These are phyloP conservation scores for Sinotaia quadrata DNA, from an alignment of 2,888 invertebrate species.

Conservation along the genomic window DNA sequence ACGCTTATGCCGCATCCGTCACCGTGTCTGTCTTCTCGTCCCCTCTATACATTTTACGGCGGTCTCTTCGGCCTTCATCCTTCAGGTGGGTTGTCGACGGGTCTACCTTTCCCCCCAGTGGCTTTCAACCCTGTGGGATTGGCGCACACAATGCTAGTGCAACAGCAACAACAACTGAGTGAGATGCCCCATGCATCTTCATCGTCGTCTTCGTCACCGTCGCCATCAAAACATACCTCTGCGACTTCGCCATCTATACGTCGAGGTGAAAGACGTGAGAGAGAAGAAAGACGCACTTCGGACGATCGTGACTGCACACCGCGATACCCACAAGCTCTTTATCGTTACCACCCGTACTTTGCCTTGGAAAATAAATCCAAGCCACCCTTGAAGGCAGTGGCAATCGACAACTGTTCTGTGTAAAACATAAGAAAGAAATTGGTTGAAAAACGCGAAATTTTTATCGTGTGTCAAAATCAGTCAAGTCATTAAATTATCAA, in stretches of 20 bases:
- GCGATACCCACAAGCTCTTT: slow-evolving; percentile 42
- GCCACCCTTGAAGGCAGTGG: slow-evolving; percentile 17
- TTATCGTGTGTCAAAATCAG: too few species aligned
- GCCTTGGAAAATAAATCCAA: slow-evolving; percentile 47
- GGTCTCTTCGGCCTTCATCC: slow-evolving; percentile 51
- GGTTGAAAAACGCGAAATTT: too few species aligned
- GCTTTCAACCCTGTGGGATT: slow-evolving; percentile 20
- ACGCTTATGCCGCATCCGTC: slow-evolving; percentile 40
- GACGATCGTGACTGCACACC: neutral
- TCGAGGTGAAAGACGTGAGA: neutral
- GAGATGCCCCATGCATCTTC: slow-evolving; percentile 24
- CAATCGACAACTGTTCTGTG: slow-evolving; percentile 28
- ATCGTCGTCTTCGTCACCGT: slow-evolving; percentile 31
- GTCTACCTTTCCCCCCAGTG: slow-evolving; percentile 21
- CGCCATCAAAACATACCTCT: slow-evolving; percentile 41
- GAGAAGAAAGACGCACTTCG: too few species aligned
- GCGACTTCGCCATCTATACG: slow-evolving; percentile 10
- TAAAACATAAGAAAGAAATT: too few species aligned
- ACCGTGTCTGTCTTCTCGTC: slow-evolving; percentile 46
- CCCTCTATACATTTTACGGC: slow-evolving; percentile 56
- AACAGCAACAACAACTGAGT: slow-evolving; percentile 20
- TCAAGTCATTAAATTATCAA: too few species aligned
- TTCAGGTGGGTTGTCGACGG: slow-evolving; percentile 3
- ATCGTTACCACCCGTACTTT: slow-evolving; percentile 62
- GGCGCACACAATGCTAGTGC: slow-evolving; percentile 5